These are phyloP conservation scores for Pyrocephalus nanus DNA, from an alignment of 2,797 vertebrate species.

Conservation along the genomic window DNA sequence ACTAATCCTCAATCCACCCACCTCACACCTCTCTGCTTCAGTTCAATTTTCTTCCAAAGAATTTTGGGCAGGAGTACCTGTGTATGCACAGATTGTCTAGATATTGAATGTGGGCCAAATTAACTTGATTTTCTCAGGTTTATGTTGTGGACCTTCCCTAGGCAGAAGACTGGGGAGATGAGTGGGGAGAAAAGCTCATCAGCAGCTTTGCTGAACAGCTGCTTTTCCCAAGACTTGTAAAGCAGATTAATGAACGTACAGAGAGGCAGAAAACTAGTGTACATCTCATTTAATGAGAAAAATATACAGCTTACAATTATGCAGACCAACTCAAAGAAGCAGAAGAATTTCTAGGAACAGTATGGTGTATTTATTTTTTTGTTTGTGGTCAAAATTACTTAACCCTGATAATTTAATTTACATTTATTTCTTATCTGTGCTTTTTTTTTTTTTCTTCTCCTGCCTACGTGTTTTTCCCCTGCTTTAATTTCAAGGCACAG, in stretches of 20 bases:
- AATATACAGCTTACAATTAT: background rate
- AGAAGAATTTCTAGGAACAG: background rate
- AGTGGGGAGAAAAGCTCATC: background rate
- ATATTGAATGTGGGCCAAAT: background rate
- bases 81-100: background rate
- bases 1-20: background rate
- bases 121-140: background rate
- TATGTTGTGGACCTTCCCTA: background rate
- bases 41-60: background rate
- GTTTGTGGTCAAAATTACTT: conserved; percentile 30
- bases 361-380: background rate
- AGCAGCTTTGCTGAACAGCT: background rate
- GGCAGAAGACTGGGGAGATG: background rate
- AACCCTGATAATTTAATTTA: conserved; percentile 21
- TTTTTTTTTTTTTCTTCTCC: background rate
- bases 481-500: conserved; percentile 66
- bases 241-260: background rate
- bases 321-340: background rate
- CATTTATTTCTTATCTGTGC: conserved; percentile 36
- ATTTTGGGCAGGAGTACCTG: background rate
- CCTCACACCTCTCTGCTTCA: background rate
- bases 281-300: background rate
- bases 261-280: background rate
- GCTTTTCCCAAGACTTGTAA: background rate
- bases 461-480: background rate